Evolutionary conservation across 2,113 vertebrate genomes (phyloP).

Genomic region (Equus quagga): DNA sequence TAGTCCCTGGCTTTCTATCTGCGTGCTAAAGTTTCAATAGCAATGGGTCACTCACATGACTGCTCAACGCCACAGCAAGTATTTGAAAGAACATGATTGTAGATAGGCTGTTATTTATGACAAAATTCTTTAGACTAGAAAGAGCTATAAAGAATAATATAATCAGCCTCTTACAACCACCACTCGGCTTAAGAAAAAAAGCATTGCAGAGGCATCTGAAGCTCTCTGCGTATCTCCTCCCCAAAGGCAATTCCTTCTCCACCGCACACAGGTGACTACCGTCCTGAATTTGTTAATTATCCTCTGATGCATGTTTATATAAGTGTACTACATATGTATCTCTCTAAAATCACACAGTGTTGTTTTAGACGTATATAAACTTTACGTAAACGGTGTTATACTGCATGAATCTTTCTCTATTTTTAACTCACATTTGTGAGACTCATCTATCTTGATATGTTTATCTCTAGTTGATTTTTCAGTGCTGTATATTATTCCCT

Average conservation of each 20-base stretch:
- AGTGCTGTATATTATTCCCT: background rate
- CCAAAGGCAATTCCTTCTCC: background rate
- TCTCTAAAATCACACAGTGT: background rate
- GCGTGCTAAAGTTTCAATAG: background rate
- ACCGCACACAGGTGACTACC: background rate
- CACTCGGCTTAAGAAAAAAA: background rate
- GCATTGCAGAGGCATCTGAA: background rate
- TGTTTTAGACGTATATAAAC: background rate
- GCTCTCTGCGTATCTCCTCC: background rate
- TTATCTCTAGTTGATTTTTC: background rate
- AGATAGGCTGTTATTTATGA: background rate
- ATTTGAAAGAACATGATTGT: constrained; percentile 14
- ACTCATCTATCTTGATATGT: background rate
- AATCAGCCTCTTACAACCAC: background rate
- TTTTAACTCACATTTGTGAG: background rate
- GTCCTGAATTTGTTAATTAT: background rate
- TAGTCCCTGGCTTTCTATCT: background rate
- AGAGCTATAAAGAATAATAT: background rate
- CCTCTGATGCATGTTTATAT: background rate
- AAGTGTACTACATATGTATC: background rate
- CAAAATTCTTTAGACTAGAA: background rate
- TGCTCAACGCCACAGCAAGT: background rate
- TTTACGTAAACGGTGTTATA: background rate
- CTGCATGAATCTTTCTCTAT: background rate
- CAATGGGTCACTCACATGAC: background rate